Base-by-base conservation (phyloP, 2,888 invertebrate species). In the Cheilosia soror region DNA sequence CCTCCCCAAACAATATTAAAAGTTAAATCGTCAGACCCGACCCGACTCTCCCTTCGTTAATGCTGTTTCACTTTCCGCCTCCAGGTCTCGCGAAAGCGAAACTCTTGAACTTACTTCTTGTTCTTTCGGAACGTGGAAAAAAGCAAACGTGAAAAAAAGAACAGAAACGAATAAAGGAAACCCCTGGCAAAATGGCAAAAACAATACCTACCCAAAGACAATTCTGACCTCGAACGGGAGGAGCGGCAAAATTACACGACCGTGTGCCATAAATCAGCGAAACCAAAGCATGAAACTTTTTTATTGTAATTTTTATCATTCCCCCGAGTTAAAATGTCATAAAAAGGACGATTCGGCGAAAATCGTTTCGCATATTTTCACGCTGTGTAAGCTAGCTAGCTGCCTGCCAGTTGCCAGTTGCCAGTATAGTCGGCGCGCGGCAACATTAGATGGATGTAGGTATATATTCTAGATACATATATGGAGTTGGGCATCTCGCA, bases 251-350 rank as follows among this genome's bases (percentile, higher is more conserved):
- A 85, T 85, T 85, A 85, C 85, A 80, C 78, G 81, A 87, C 80
- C 76, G 83, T 86, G 87, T 86, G 88, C 85, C 87, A 88, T 88
- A 87, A 88, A 88, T 88, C 88, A 88, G 87, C 82, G 80, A 83
- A 86, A 87, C 87, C 87, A 88, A 88, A 87, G 87, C 87, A 85
- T 87, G 86, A 85, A 87, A 87, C 87, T 88, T 88, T 88, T 87
- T 87, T 80, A 87, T 88, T 88, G 87, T 87, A 87, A 87, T 88
- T 88, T 88, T 87, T 87, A 87, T 88, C 87, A 87, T 87, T 88
- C 87, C 87, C 88, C 87, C 82, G 87, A 87, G 87, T 88, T 88
- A 88, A 88, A 88, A 88, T 87, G 88, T 88, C 88, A 88, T 88
- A 88, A 88, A 85, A 88, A 88, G 87, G 87, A 87, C 87, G 87